Conservation (phyloP, 1,140 invertebrate genomes). For the Ostrea edulis region DNA sequence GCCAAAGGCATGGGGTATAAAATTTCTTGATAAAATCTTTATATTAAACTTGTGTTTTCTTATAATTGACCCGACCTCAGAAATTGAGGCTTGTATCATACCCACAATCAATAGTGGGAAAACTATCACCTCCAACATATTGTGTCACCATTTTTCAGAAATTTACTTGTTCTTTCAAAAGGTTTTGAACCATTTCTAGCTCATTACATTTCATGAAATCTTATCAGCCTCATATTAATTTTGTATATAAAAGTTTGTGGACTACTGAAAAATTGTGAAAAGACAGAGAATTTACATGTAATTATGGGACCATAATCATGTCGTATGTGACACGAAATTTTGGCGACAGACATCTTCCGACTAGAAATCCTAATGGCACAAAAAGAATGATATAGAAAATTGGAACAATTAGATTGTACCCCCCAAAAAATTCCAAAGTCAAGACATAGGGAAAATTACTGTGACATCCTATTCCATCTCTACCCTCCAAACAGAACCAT, state of each 20-base stretch:
- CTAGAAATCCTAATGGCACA: constrained; percentile 17
- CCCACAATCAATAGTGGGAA: constrained; percentile 53
- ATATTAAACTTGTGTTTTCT: constrained; percentile 55
- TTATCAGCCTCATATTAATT: constrained; percentile 35
- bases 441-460: background rate
- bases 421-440: background rate
- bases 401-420: background rate
- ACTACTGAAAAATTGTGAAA: background rate
- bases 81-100: constrained; percentile 57
- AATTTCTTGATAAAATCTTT: constrained; percentile 59
- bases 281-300: constrained; percentile 26
- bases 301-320: constrained; percentile 36
- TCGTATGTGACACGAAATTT: background rate
- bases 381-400: constrained; percentile 19
- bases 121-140: constrained; percentile 42
- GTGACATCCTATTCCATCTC: background rate
- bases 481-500: constrained; percentile 2
- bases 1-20: constrained; percentile 47
- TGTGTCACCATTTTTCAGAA: constrained; percentile 24
- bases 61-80: constrained; percentile 53
- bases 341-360: constrained; percentile 32
- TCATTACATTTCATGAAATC: constrained; percentile 38
- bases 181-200: constrained; percentile 37
- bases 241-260: constrained; percentile 25
- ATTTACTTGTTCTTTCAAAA: constrained; percentile 33